A percentile compares a stretch with the other conserved stretches of the same genome.
Conservation (phyloP, 2,888 invertebrate genomes). For the Lypha dubia region DNA sequence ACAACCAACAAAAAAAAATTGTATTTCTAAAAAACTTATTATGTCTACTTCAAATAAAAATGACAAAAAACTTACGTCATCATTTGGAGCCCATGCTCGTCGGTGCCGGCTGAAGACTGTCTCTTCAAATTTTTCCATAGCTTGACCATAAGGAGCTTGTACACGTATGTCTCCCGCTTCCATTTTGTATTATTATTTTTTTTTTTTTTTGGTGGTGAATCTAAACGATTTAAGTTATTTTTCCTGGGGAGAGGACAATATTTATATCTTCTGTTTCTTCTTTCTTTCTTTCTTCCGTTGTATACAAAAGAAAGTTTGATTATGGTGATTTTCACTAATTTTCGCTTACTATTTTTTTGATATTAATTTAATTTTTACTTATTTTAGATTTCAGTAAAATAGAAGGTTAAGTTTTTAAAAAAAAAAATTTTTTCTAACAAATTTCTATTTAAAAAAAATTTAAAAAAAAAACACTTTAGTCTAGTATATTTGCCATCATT, state of each 20-base stretch:
- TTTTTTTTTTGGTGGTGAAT: background rate
- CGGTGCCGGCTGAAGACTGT: too few species aligned
- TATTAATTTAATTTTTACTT: background rate
- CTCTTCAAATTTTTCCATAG: too few species aligned
- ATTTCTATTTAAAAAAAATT: background rate
- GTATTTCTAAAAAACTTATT: background rate
- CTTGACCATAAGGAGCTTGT: too few species aligned
- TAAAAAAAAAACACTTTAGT: background rate
- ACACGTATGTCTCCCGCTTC: too few species aligned
- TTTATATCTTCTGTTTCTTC: background rate
- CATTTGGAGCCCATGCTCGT: background rate
- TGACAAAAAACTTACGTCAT: slow-evolving; percentile 54
- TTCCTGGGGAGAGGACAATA: background rate
- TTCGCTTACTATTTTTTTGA: background rate
- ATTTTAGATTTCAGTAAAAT: too few species aligned
- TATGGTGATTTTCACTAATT: slow-evolving; percentile 19
- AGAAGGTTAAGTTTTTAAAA: background rate
- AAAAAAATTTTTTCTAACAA: background rate
- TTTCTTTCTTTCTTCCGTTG: background rate
- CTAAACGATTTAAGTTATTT: background rate
- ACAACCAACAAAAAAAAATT: slow-evolving; percentile 7
- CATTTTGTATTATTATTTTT: background rate
- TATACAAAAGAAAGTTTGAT: slow-evolving; percentile 18
- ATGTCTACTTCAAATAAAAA: background rate
- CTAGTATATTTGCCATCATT: slow-evolving; percentile 25